Percentiles rank a stretch among this genome's conserved stretches.
Conservation (phyloP, 2,888 invertebrate species). For the Dioctria rufipes region DNA sequence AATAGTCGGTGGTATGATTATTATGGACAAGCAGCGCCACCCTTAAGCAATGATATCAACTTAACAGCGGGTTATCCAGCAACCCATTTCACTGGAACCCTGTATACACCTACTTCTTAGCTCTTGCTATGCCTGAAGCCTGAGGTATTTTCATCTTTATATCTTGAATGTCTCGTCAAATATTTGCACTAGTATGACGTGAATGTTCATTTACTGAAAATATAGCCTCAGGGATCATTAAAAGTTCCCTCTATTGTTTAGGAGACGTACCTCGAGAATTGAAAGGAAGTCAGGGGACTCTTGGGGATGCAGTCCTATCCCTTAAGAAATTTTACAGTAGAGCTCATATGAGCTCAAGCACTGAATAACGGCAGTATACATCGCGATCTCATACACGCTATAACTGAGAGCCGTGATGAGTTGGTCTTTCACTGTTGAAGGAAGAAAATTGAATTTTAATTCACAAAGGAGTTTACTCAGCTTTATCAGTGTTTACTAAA, state of each 20-base stretch:
- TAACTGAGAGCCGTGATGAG: conserved; percentile 44
- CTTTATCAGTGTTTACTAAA: conserved; percentile 53
- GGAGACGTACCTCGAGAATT: conserved; percentile 50
- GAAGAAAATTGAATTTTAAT: conserved; percentile 53
- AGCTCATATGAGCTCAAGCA: conserved; percentile 39
- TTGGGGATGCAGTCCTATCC: conserved; percentile 51
- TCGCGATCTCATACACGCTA: conserved; percentile 41
- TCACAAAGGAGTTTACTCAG: conserved; percentile 54
- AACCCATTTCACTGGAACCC: conserved; percentile 29
- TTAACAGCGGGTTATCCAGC: conserved; percentile 31
- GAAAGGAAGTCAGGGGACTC: conserved; percentile 53
- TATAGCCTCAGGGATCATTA: conserved; percentile 59
- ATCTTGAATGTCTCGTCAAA: conserved; percentile 60
- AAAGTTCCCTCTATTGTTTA: conserved; percentile 59
- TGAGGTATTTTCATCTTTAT: conserved; percentile 58
- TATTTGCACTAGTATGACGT: conserved; percentile 58
- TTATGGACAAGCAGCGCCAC: conserved; percentile 14
- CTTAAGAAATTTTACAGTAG: conserved; percentile 53
- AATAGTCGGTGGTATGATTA: not conserved
- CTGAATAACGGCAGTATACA: conserved; percentile 44
- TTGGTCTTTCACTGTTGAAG: conserved; percentile 44
- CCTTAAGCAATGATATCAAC: conserved; percentile 46
- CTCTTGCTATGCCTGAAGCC: conserved; percentile 48
- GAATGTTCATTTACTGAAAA: conserved; percentile 60
- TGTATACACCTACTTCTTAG: conserved; percentile 17